Percentiles rank a stretch among this genome's conserved stretches.
phyloP scores from a whole-genome alignment of 2,888 invertebrate species.

The Temnothorax unifasciatus region DNA sequence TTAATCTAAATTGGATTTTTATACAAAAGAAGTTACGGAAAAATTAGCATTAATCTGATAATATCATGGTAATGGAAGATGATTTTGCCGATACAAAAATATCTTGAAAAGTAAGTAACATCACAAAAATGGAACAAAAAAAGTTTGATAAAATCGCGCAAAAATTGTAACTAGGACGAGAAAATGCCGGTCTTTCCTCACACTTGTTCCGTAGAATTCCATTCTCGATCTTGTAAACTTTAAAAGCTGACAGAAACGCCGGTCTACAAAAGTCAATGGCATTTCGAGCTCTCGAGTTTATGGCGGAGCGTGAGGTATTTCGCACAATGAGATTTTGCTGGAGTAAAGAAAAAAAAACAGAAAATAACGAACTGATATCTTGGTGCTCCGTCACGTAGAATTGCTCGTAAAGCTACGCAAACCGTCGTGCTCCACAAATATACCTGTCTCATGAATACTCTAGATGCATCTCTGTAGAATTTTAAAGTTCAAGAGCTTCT shows the following conservation, averaged over 20 bases:
- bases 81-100: constrained; percentile 2
- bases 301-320: constrained; percentile 16
- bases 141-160: constrained; percentile 5
- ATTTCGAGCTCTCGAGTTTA: constrained; percentile 44
- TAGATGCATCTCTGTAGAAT: neutral
- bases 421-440: constrained; percentile 7
- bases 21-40: neutral
- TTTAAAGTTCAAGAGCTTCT: neutral
- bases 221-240: constrained; percentile 20
- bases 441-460: constrained; percentile 1
- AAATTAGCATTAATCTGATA: neutral
- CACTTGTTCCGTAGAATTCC: neutral
- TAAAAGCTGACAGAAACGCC: neutral
- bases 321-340: neutral
- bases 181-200: neutral
- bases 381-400: constrained; percentile 34
- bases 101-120: constrained; percentile 18
- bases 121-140: constrained; percentile 22
- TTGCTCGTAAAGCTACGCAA: constrained; percentile 38
- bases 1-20: neutral
- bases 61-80: neutral
- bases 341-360: neutral
- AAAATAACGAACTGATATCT: constrained; percentile 36
- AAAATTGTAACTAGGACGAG: constrained; percentile 12
- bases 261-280: constrained; percentile 50